Evolutionary conservation across 2,113 vertebrate genomes (phyloP).

Genomic region (Peromyscus maniculatus): DNA sequence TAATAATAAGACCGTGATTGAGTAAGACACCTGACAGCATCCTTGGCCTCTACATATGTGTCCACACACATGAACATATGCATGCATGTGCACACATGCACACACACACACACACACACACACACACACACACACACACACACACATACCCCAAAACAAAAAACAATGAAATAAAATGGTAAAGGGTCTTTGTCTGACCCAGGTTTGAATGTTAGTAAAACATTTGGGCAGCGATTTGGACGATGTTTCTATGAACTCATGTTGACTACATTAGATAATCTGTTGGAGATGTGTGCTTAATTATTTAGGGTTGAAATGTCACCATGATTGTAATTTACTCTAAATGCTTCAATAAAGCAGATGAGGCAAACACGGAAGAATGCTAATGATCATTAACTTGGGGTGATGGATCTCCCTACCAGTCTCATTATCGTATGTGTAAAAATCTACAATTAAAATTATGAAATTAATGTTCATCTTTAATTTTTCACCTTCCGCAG

Average conservation of each 20-base stretch:
- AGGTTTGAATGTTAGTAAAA: conserved; percentile 18
- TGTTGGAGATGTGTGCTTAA: conserved; percentile 28
- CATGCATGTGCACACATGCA: not conserved
- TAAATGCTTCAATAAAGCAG: conserved; percentile 68
- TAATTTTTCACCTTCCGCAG: not conserved
- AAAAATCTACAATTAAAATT: conserved; percentile 49
- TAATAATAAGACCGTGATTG: not conserved
- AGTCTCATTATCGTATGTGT: not conserved
- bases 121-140: not conserved
- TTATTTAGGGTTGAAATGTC: conserved; percentile 61
- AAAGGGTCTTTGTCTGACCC: not conserved
- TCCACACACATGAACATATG: not conserved
- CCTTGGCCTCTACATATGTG: not conserved
- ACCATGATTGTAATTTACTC: conserved; percentile 56
- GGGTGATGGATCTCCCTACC: not conserved
- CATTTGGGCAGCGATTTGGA: conserved; percentile 20
- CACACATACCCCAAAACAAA: not conserved
- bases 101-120: too few relatives aligned
- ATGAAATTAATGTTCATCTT: conserved; percentile 18
- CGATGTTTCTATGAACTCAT: conserved; percentile 3
- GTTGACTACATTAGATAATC: conserved; percentile 11
- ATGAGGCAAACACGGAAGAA: conserved; percentile 56
- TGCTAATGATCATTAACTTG: conserved; percentile 4
- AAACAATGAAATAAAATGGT: not conserved
- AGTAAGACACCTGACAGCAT: too few relatives aligned